phyloP scores from a whole-genome alignment of 2,797 vertebrate species.

The Denticeps clupeoides region DNA sequence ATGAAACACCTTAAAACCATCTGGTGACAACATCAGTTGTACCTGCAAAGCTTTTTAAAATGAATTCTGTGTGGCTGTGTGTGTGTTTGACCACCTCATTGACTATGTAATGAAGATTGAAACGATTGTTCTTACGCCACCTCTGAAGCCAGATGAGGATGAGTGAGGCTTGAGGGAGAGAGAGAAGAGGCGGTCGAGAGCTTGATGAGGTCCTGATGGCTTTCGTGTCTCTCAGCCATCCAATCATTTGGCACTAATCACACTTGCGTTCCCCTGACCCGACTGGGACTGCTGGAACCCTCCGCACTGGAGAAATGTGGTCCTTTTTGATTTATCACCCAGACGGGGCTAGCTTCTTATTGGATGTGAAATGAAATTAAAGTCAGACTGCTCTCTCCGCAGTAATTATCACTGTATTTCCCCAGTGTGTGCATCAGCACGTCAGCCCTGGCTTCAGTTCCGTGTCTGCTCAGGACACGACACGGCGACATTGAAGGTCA shows the following conservation, averaged over 20 bases:
- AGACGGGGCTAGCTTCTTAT: conserved; percentile 28
- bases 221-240: conserved; percentile 28
- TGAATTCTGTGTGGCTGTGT: neutral
- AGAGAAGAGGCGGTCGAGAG: conserved; percentile 18
- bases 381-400: conserved; percentile 25
- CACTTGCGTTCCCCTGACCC: conserved; percentile 13
- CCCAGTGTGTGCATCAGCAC: conserved; percentile 14
- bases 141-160: conserved; percentile 16
- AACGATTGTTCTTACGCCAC: conserved; percentile 17
- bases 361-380: conserved; percentile 43
- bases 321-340: conserved; percentile 26
- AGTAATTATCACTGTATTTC: conserved; percentile 46
- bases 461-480: conserved; percentile 21
- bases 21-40: no score
- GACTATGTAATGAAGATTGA: neutral
- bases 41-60: no score
- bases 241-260: conserved; percentile 30
- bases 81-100: neutral
- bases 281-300: conserved; percentile 11
- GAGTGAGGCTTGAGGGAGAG: conserved; percentile 4
- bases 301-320: conserved; percentile 14
- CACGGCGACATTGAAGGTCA: conserved; percentile 25
- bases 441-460: conserved; percentile 9
- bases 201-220: conserved; percentile 26
- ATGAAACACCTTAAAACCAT: no score